Evolutionary conservation across 2,797 vertebrate genomes (phyloP).

Genomic region (Trichosurus vulpecula): DNA sequence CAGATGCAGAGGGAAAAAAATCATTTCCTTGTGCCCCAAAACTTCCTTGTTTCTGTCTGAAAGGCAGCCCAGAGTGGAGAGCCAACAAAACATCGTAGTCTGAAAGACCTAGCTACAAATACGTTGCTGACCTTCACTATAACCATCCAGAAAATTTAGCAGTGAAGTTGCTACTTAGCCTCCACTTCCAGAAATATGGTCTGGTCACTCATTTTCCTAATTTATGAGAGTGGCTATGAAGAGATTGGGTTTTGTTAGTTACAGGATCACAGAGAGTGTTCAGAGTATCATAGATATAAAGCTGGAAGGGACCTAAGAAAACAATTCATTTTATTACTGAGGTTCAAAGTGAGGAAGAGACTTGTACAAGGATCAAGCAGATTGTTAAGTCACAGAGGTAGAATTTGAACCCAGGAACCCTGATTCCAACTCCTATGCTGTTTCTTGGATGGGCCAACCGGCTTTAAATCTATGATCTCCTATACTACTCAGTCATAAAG

Average conservation of each 20-base stretch:
- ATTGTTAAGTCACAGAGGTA: neutral
- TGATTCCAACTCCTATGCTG: neutral
- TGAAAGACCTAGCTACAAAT: neutral
- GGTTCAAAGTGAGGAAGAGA: neutral
- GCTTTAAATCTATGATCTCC: neutral
- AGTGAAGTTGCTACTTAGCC: neutral
- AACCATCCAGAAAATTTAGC: neutral
- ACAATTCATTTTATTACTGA: neutral
- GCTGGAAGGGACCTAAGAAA: neutral
- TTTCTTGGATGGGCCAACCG: neutral
- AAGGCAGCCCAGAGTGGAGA: neutral
- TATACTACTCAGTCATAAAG: neutral
- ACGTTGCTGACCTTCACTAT: neutral
- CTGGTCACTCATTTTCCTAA: neutral
- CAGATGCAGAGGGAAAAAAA: neutral
- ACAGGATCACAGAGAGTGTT: neutral
- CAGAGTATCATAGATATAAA: neutral
- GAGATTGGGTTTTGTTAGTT: neutral
- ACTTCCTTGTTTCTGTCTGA: neutral
- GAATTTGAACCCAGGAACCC: neutral
- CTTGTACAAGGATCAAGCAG: neutral
- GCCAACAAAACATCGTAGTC: neutral
- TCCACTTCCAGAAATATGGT: neutral
- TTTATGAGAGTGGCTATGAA: neutral
- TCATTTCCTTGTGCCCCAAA: neutral